Base-by-base conservation (phyloP, 2,888 invertebrate genomes). In the Tanypteryx hageni region DNA sequence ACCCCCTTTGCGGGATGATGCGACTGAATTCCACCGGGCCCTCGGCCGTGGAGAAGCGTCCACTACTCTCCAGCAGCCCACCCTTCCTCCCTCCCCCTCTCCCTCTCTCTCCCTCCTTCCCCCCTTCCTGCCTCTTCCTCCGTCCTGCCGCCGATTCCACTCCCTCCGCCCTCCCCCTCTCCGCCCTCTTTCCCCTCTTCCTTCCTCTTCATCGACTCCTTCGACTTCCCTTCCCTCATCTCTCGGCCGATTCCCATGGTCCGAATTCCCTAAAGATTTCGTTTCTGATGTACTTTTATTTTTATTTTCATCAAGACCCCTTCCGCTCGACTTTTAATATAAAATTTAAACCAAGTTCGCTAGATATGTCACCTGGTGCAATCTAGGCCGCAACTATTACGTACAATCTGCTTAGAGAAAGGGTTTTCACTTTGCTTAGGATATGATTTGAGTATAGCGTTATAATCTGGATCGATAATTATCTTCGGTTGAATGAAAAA, bases 21-120 rank as follows among this genome's bases (percentile, higher is more conserved):
- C 89, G 89, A 89, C 89, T 64, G 89, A 89, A 89, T 89, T 89
- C 89, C 89, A 89, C 31, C 44, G 64, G 89, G 44, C 86, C 86
- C 61, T 86, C 61, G 86, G 86, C 61, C 86, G 86, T 83, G 83
- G 83, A 83, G 57, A 56, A 27, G 83, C 56, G 56, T 83, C 83
- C 82, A 57, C 18, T 57, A n/a, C 56, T 44, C 44, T 57, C 83
- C 83, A 44, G 44, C 82, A 10, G 64, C 56, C 16, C 16, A 3
- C 27, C 31, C 58, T 61, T 27, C 61, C 86, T 59, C 18, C n/a
- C 18, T 58, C 85, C 18, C 22, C 59, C 61, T 57, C 10, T n/a
- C 84, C 8, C 7, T 8, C n/a, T 56, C 84, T n/a, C 57, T 31
- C 86, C 14, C 18, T 31, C 89, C 31, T 5, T 5, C 16, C 4